Percentiles rank a stretch among this genome's conserved stretches.
Conservation (phyloP, 2,113 vertebrate genomes). For the Alligator sinensis region DNA sequence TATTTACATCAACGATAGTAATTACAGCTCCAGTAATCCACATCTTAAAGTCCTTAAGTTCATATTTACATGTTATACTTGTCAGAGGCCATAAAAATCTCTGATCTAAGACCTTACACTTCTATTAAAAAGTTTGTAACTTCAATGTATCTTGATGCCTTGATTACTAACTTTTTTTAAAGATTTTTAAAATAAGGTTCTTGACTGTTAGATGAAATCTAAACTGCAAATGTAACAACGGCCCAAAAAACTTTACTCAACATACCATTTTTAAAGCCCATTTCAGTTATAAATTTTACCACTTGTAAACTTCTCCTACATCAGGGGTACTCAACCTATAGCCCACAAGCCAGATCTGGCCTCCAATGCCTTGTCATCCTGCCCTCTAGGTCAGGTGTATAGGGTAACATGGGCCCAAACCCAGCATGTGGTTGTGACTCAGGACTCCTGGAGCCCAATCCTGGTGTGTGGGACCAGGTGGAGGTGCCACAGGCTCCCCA, state of each 20-base stretch:
- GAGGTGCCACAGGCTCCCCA: no score
- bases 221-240: background rate
- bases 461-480: no score
- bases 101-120: background rate
- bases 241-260: background rate
- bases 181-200: background rate
- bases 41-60: background rate
- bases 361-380: no score
- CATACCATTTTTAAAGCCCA: background rate
- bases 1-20: background rate
- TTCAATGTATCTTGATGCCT: background rate
- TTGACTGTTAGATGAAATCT: background rate
- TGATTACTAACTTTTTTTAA: background rate
- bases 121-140: background rate
- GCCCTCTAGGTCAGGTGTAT: no score
- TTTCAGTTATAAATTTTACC: background rate
- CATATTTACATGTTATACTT: background rate
- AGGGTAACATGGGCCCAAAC: no score
- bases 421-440: no score
- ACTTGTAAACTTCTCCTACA: background rate
- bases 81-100: background rate
- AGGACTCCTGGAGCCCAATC: no score
- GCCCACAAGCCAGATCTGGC: no score
- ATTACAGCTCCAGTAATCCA: background rate
- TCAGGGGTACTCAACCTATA: no score